Evolutionary conservation across 2,888 invertebrate species (phyloP), one percentile per base, ranked within the genome.

Genomic region (Sesia apiformis): DNA sequence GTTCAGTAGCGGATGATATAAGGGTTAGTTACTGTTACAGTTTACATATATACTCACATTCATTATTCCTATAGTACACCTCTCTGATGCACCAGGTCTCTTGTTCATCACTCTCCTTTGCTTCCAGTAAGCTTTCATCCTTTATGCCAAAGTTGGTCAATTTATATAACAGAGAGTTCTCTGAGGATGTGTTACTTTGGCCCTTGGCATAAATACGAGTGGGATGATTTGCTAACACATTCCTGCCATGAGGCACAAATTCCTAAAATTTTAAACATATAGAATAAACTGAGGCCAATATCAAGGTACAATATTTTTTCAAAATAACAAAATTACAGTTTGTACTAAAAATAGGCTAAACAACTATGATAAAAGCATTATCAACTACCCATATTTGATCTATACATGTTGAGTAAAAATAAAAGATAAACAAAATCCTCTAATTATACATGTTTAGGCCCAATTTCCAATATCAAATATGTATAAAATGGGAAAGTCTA

Each of bases 231-330:
- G 91, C 89, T 76, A 94, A 88, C 87, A 94, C 94, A 89, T 94
- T 93, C 84, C 96, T 93, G 78, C 96, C 96, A 90, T 94, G 94
- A 74, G 96, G 96, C 91, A 94, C 92, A 90, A 95, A 97, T 92
- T 96, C 96, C 95, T 96, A 50, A 50, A 43, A 53, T 50, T 53
- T 40, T 7, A 40, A 42, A 39, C 6, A 49, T 42, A 6, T 42
- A 42, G 23, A 23, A 23, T 1, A 23, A 23, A 23, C 1, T 46
- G 46, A 54, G 52, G 8, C 39, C n/a, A 39, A 49, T 39, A 38
- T 42, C n/a, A n/a, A 7, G 1, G 4, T 38, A 38, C 39, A n/a
- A 5, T 49, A 43, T 49, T 41, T 8, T 7, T 53, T n/a, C 40
- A 23, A 39, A 42, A n/a, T 39, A 38, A 46, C 39, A 59, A 58